Conservation (phyloP, 2,113 vertebrate genomes). For the Odocoileus hemionus region DNA sequence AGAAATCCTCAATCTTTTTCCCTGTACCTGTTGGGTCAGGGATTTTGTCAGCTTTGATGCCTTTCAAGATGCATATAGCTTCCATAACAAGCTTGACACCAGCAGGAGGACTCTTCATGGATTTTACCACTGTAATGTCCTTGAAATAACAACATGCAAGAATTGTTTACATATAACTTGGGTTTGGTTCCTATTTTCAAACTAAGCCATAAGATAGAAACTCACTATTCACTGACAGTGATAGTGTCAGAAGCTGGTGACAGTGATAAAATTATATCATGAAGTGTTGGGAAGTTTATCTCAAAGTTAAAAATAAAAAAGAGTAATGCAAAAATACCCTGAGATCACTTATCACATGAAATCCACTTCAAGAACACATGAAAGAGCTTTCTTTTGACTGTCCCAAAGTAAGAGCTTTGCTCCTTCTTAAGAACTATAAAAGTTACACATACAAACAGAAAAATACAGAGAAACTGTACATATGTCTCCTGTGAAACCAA, state of each 20-base stretch:
- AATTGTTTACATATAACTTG: not conserved
- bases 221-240: not conserved
- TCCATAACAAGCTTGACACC: constrained; percentile 95
- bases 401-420: not conserved
- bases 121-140: constrained; percentile 95
- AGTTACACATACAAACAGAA: not conserved
- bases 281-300: not conserved
- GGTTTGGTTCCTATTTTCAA: not conserved
- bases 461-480: not conserved
- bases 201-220: not conserved
- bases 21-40: constrained; percentile 88
- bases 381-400: not conserved
- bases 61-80: constrained; percentile 93
- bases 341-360: not conserved
- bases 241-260: not conserved
- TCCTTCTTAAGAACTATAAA: not conserved
- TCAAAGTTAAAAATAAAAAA: not conserved
- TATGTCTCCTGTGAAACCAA: not conserved
- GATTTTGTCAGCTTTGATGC: constrained; percentile 90
- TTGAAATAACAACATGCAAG: constrained; percentile 65
- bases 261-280: not conserved
- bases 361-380: not conserved
- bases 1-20: constrained; percentile 92
- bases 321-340: not conserved
- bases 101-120: constrained; percentile 92